Evolutionary conservation across 1,140 invertebrate genomes (phyloP), one percentile per base, ranked within the genome.

Genomic region (Platyscapa corneri): DNA sequence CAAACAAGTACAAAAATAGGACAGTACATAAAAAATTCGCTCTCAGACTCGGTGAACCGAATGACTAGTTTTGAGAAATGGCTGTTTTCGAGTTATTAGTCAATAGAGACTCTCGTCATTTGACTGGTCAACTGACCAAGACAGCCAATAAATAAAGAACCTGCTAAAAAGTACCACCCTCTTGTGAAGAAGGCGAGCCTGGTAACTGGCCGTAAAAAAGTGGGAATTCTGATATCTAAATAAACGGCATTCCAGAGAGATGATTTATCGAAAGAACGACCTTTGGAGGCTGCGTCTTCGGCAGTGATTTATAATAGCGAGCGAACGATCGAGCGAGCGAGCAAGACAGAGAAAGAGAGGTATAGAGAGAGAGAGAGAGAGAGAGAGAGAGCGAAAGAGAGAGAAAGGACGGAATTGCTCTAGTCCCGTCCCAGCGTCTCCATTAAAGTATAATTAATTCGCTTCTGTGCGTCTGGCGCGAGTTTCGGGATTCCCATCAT

Each of bases 361-460:
- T 42, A n/a, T 32, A 8, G n/a, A 42, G 65, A 30, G 0, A 18
- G 65, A 3, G n/a, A 42, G 16, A 37, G 7, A 39, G 27, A 5
- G 18, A 12, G 7, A 39, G 37, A 18, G 16, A 49, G 39, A n/a
- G n/a, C 27, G 32, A 23, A 8, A 5, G 32, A 5, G 67, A 6
- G 70, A 27, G 23, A 23, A 12, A 14, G 70, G 27, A 65, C 37
- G 30, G 72, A 80, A 75, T 46, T 84, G 83, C 82, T 82, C 83
- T 72, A 84, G 76, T 86, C 81, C 70, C 53, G 81, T 83, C 76
- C 81, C 76, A 30, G 74, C 39, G 39, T 83, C 75, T 70, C 76
- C 76, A 83, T 86, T 86, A 86, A 86, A 82, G 46, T 20, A 77
- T 82, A 86, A 86, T 86, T 86, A 86, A 86, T 86, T 86, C 76